Evolutionary conservation across 2,113 vertebrate species (phyloP).

Genomic region (Dunckerocampus dactyliophorus): DNA sequence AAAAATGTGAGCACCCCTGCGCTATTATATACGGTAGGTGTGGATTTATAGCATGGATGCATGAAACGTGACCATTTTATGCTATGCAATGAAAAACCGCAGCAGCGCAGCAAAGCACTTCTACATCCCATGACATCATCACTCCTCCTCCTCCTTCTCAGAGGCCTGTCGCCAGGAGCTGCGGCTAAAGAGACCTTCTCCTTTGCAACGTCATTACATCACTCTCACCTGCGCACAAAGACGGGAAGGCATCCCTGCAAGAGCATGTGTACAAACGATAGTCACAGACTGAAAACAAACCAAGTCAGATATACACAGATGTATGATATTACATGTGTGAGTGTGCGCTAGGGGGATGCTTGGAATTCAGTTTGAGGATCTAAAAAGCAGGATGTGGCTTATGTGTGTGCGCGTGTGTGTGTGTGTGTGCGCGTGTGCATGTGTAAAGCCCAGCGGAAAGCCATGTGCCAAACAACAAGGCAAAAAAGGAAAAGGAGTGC

Average conservation of each 20-base stretch:
- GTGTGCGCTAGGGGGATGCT: slow-evolving; percentile 11
- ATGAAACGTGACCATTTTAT: neutral
- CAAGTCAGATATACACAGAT: neutral
- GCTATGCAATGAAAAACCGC: slow-evolving; percentile 22
- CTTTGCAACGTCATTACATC: slow-evolving; percentile 29
- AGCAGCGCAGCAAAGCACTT: slow-evolving; percentile 29
- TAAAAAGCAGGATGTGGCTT: slow-evolving; percentile 46
- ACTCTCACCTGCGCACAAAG: slow-evolving; percentile 26
- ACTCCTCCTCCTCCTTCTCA: slow-evolving; percentile 12
- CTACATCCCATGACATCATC: slow-evolving; percentile 48
- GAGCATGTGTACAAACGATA: neutral
- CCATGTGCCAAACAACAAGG: slow-evolving; percentile 22
- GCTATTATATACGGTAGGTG: too few relatives aligned
- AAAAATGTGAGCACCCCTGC: too few relatives aligned
- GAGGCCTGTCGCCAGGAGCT: slow-evolving; percentile 37
- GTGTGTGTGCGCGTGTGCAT: neutral
- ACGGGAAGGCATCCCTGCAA: neutral
- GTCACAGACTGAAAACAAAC: too few relatives aligned
- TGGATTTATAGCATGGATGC: neutral
- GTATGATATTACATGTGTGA: neutral
- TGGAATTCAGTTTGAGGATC: slow-evolving; percentile 39
- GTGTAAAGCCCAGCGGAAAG: slow-evolving; percentile 32
- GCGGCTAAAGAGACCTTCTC: slow-evolving; percentile 21
- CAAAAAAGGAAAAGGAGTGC: slow-evolving; percentile 35
- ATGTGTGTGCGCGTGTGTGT: slow-evolving; percentile 13